These are phyloP conservation scores for Scylla paramamosain DNA, from an alignment of 1,140 invertebrate genomes.

Conservation along the genomic window DNA sequence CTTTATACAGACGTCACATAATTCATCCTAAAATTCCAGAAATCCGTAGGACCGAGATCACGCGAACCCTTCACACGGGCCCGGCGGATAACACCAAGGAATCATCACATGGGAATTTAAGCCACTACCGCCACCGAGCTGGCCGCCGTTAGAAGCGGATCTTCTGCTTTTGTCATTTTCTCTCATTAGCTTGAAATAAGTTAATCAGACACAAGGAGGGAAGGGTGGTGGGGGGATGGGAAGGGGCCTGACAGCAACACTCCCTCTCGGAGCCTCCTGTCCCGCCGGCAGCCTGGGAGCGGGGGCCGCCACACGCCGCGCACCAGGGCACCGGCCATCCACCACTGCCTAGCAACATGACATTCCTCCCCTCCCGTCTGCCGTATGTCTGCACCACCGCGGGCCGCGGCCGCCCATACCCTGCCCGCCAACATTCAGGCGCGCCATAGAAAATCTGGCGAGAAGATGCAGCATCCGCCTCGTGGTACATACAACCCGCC, in stretches of 20 bases:
- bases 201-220: constrained; percentile 12
- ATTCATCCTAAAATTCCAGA: neutral
- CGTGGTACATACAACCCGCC: neutral
- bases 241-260: neutral
- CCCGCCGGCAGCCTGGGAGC: neutral
- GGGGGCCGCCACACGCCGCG: neutral
- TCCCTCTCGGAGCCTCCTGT: neutral
- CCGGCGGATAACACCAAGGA: neutral
- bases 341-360: constrained; percentile 20
- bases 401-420: neutral
- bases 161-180: constrained; percentile 1
- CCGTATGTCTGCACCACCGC: neutral
- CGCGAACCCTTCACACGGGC: neutral
- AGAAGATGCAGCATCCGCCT: constrained; percentile 1
- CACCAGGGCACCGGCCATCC: constrained; percentile 11
- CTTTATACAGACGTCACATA: neutral
- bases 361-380: constrained; percentile 17
- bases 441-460: constrained; percentile 1
- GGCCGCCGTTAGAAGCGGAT: neutral
- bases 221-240: neutral
- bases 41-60: neutral
- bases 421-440: neutral
- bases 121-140: neutral
- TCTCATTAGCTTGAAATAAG: neutral
- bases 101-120: neutral